Conservation (phyloP, 2,797 vertebrate genomes). For the Molossus alvarezi region DNA sequence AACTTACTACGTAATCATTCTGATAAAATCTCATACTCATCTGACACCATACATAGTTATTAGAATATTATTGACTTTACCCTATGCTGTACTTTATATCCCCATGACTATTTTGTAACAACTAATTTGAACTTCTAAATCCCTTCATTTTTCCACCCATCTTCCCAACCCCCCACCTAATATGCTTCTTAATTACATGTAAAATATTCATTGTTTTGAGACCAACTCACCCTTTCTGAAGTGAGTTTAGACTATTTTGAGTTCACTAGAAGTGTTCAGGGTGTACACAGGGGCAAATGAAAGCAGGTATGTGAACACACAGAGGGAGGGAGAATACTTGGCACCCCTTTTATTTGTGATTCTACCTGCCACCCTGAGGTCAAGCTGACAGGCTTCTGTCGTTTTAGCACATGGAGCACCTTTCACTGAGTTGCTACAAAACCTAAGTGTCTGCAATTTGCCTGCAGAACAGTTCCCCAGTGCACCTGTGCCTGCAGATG, state of each 20-base stretch:
- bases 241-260: neutral
- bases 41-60: too few species aligned
- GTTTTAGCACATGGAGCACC: neutral
- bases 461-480: neutral
- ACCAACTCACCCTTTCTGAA: neutral
- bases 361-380: neutral
- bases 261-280: neutral
- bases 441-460: neutral
- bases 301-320: neutral
- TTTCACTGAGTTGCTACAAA: neutral
- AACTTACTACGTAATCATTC: too few species aligned
- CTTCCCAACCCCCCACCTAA: neutral
- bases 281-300: neutral
- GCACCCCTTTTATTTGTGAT: neutral
- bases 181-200: neutral
- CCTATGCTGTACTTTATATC: too few species aligned
- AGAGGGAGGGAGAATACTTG: neutral
- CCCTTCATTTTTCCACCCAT: too few species aligned
- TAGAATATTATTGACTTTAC: too few species aligned
- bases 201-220: slow-evolving; percentile 18
- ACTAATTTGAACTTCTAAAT: too few species aligned
- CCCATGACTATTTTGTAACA: too few species aligned
- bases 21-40: too few species aligned
- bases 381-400: neutral
- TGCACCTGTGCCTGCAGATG: neutral